Conservation (phyloP, 1,140 invertebrate species). For the Neotoxoptera formosana region DNA sequence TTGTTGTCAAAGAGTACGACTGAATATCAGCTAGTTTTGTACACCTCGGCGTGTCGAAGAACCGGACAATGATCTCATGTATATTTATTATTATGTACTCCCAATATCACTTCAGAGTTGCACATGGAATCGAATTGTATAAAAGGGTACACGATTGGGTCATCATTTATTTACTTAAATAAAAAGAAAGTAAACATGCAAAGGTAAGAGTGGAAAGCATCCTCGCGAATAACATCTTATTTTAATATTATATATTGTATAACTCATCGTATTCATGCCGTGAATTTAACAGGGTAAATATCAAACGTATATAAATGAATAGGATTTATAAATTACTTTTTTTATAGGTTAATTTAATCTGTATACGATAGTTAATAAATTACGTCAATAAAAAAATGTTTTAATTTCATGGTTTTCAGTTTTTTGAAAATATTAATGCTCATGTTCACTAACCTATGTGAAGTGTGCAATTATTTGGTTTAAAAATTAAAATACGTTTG, state of each 20-base stretch:
- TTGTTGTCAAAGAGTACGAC: background rate
- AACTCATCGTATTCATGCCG: background rate
- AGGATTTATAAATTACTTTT: background rate
- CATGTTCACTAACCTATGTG: too few species aligned
- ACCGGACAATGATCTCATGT: background rate
- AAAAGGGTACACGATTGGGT: background rate
- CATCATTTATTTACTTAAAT: conserved; percentile 20
- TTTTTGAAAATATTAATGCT: too few species aligned
- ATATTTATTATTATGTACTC: background rate
- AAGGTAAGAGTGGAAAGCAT: background rate
- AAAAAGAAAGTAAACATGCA: background rate
- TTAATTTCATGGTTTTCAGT: background rate
- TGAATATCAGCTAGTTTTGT: too few species aligned
- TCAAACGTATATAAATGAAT: background rate
- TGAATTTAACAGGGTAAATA: background rate
- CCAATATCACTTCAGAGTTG: background rate
- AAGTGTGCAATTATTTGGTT: background rate
- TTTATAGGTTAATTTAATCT: background rate
- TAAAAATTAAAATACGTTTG: background rate
- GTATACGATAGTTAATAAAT: background rate
- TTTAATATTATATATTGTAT: background rate
- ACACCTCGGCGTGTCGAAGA: background rate
- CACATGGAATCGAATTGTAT: background rate
- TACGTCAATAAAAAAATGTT: background rate
- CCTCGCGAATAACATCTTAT: background rate